These are phyloP conservation scores for Acridotheres tristis DNA, from an alignment of 2,797 vertebrate genomes.

Conservation along the genomic window DNA sequence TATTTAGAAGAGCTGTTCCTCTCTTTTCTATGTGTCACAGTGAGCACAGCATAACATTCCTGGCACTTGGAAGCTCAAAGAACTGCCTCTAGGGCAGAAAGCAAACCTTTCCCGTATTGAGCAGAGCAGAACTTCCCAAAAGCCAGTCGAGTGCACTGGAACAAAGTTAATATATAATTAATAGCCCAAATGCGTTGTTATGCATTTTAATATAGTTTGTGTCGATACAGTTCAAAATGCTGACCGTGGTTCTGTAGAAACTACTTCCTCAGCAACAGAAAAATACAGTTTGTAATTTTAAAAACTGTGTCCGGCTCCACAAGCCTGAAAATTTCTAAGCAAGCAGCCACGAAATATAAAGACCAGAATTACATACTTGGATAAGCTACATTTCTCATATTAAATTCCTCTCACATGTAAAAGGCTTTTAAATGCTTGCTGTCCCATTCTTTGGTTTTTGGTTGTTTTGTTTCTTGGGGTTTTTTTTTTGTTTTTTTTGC, in stretches of 20 bases:
- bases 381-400: background rate
- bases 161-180: constrained; percentile 14
- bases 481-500: background rate
- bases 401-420: background rate
- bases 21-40: constrained; percentile 53
- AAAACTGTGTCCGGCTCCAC: rapidly evolving
- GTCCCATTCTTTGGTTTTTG: background rate
- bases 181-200: background rate
- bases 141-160: background rate
- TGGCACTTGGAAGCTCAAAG: background rate
- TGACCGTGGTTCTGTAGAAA: background rate
- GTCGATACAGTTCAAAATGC: background rate
- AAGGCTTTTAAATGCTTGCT: constrained; percentile 5
- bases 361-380: background rate
- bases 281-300: background rate
- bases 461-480: background rate
- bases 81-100: constrained; percentile 55
- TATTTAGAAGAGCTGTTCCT: constrained; percentile 14
- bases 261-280: background rate
- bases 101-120: background rate
- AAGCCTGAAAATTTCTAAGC: background rate
- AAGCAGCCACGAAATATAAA: background rate
- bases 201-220: background rate
- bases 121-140: constrained; percentile 14
- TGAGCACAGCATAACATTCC: constrained; percentile 27